Base-by-base conservation (phyloP, 2,888 invertebrate genomes). In the Venustoraphidia nigricollis region DNA sequence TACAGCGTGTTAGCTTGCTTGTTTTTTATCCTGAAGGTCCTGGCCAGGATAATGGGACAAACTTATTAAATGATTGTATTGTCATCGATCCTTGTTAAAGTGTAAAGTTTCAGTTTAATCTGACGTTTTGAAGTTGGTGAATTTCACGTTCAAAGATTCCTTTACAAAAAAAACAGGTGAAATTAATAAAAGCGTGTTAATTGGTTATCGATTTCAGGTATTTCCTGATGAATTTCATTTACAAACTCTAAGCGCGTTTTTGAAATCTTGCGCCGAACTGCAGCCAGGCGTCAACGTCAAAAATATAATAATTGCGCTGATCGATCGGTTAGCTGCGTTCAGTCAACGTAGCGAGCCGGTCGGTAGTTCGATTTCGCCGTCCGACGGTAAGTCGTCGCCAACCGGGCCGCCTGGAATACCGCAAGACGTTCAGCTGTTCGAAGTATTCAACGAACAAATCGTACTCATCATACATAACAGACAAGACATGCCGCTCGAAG, bases 171-270 rank as follows among this genome's bases (percentile, higher is more conserved):
- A n/a, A n/a, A n/a, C n/a, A n/a, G n/a, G n/a, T n/a, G n/a, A n/a
- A n/a, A n/a, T n/a, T n/a, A 27, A 5, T 38, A 48, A 9, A n/a
- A 40, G 47, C 41, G 48, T 50, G 47, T 50, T 40, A 52, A 45
- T 45, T 46, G 39, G 43, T 52, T 50, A 46, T 50, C 49, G 43
- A 50, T 41, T 54, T 9, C 62, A 80, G 83, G 90, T 95, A 27
- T 98, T 98, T 65, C 97, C 98, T 0, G 98, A 99, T 64, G 98
- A 98, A 67, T 97, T 96, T 67, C 98, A 99, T 70, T 72, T 98
- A 60, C 89, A 93, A 57, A 96, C 96, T 0, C 71, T 99, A 51
- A 89, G 88, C 65, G 86, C 91, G 41, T 98, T 98, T 68, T 73
- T 99, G 49, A 89, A 93, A 66, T 95, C 97, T 0, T 98, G 98